phyloP scores from a whole-genome alignment of 2,797 vertebrate species.

The Fistularia tabacaria region DNA sequence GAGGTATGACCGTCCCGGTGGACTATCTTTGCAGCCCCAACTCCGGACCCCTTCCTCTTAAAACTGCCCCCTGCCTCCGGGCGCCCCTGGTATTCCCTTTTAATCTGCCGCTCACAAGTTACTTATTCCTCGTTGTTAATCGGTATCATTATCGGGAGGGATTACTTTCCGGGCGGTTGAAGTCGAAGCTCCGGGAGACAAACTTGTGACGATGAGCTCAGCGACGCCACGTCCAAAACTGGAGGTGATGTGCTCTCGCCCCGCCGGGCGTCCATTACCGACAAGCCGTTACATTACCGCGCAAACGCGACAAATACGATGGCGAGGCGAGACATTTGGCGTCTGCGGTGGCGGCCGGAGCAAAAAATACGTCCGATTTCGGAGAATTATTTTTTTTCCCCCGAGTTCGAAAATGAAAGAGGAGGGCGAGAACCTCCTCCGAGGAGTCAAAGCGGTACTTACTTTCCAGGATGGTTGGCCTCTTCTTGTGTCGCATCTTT shows the following conservation, averaged over 20 bases:
- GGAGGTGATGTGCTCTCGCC: not conserved
- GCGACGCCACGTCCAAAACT: not conserved
- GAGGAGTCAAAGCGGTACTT: constrained; percentile 62
- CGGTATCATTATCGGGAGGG: too few relatives aligned
- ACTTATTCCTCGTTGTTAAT: too few relatives aligned
- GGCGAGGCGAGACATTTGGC: constrained; percentile 58
- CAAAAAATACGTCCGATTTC: constrained; percentile 15
- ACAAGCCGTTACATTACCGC: constrained; percentile 38
- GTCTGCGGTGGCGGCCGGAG: constrained; percentile 30
- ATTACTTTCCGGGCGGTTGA: too few relatives aligned
- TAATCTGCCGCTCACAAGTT: not conserved
- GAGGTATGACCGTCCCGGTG: constrained; percentile 74
- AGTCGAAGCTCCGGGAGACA: too few relatives aligned
- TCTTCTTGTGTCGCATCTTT: constrained; percentile 85
- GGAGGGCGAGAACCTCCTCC: not conserved
- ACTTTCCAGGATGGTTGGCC: constrained; percentile 94
- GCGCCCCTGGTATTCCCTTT: not conserved
- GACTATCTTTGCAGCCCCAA: constrained; percentile 58
- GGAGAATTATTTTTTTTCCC: constrained; percentile 1
- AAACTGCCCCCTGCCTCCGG: constrained; percentile 19
- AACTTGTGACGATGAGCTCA: constrained; percentile 7
- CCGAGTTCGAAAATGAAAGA: constrained; percentile 3
- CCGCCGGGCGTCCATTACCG: constrained; percentile 49
- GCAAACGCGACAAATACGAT: constrained; percentile 43
- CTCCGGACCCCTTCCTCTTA: constrained; percentile 41